Percentiles rank a stretch among this genome's conserved stretches.
Conservation (phyloP, 2,888 invertebrate genomes). For the Timema cristinae region DNA sequence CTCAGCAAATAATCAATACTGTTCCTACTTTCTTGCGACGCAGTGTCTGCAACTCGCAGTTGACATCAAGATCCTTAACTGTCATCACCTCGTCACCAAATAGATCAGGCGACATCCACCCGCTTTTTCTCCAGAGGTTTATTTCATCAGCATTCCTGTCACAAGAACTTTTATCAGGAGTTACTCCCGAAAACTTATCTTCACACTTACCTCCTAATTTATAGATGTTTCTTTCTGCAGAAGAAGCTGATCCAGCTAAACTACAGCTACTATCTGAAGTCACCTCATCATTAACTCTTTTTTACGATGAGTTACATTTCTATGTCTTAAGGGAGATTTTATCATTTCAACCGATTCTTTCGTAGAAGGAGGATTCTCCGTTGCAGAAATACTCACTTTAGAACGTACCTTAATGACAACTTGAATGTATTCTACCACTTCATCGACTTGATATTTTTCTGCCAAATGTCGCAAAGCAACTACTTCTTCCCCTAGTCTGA, state of each 20-base stretch:
- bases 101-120: conserved; percentile 37
- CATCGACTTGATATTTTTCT: conserved; percentile 39
- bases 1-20: conserved; percentile 15
- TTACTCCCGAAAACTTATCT: too few species aligned
- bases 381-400: too few species aligned
- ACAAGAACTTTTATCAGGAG: too few species aligned
- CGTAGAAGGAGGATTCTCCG: too few species aligned
- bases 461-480: conserved; percentile 37
- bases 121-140: conserved; percentile 15
- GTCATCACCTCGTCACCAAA: conserved; percentile 33
- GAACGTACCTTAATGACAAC: conserved; percentile 3
- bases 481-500: conserved; percentile 32
- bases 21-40: conserved; percentile 13
- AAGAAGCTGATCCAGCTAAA: too few species aligned
- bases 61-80: not conserved
- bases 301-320: too few species aligned
- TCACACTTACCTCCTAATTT: too few species aligned
- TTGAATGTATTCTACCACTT: conserved; percentile 38
- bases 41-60: not conserved
- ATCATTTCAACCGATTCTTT: too few species aligned
- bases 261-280: too few species aligned
- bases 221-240: too few species aligned
- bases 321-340: too few species aligned
- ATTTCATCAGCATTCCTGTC: not conserved
- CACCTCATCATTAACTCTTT: too few species aligned